These are phyloP conservation scores for Callipepla californica DNA, from an alignment of 2,113 vertebrate genomes.

Conservation along the genomic window DNA sequence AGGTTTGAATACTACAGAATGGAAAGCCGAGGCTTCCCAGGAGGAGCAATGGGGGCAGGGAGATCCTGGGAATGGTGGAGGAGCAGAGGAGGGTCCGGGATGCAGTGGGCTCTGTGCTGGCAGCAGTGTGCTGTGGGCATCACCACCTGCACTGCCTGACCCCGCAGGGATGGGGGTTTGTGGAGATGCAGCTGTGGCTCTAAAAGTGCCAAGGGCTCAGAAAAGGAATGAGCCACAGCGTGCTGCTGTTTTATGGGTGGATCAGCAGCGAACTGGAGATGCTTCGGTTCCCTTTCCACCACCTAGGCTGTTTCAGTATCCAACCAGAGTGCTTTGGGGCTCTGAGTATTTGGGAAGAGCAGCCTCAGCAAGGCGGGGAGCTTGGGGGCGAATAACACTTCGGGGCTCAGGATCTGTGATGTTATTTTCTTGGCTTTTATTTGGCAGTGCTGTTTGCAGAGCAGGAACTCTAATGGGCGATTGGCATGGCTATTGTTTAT, in stretches of 20 bases:
- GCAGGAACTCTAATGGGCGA: constrained; percentile 25
- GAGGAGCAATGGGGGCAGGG: neutral
- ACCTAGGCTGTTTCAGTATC: neutral
- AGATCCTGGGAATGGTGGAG: neutral
- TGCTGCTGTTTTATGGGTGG: neutral
- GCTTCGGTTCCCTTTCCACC: neutral
- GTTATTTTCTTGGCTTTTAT: neutral
- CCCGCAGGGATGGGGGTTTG: accelerated
- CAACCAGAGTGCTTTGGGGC: neutral
- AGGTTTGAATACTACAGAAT: constrained; percentile 35
- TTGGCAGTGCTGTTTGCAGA: constrained; percentile 11
- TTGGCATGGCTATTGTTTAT: neutral
- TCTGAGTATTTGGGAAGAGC: neutral
- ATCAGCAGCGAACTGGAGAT: neutral
- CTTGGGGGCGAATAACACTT: neutral
- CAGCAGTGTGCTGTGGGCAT: too few species aligned
- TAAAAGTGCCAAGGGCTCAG: accelerated
- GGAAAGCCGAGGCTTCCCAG: neutral
- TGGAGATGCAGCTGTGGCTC: accelerated
- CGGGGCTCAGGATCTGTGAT: neutral
- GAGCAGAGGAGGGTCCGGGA: constrained; percentile 57
- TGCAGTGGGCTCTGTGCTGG: neutral
- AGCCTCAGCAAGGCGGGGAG: neutral
- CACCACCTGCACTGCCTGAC: too few species aligned
- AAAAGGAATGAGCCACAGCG: accelerated